Evolutionary conservation across 2,797 vertebrate genomes (phyloP).

Genomic region (Phoxinus dragarum): DNA sequence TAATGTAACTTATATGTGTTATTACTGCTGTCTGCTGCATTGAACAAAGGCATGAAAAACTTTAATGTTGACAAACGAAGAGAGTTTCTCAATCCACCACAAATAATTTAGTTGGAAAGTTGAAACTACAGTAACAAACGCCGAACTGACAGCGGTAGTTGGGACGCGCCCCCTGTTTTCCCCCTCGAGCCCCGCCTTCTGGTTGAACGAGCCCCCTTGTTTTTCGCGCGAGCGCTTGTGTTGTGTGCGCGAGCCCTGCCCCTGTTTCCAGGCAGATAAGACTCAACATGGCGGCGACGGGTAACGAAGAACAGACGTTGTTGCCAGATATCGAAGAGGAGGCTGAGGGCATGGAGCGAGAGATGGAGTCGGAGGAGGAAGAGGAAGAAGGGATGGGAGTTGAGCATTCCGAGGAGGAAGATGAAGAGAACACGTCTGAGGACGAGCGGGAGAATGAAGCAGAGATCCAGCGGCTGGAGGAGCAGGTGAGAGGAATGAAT

Average conservation of each 20-base stretch:
- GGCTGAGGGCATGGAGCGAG: conserved; percentile 72
- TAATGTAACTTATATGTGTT: background rate
- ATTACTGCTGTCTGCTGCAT: background rate
- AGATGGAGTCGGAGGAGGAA: conserved; percentile 81
- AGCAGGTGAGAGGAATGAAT: conserved; percentile 84
- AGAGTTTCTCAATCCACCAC: background rate
- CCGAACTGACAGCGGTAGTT: background rate
- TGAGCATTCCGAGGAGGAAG: conserved; percentile 80
- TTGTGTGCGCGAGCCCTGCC: conserved; percentile 29
- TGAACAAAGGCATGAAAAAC: background rate
- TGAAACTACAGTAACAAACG: background rate
- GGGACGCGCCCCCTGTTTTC: background rate
- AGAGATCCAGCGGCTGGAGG: conserved; percentile 94
- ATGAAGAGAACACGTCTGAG: conserved; percentile 84
- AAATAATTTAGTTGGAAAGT: background rate
- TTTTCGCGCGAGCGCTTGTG: conserved; percentile 16
- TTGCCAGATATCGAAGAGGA: conserved; percentile 80
- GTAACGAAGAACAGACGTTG: conserved; percentile 82
- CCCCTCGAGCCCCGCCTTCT: background rate
- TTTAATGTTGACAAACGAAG: background rate
- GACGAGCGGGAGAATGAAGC: conserved; percentile 96
- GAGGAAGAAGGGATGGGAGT: conserved; percentile 76
- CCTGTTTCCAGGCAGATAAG: conserved; percentile 78
- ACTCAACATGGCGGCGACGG: conserved; percentile 89
- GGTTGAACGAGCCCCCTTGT: conserved; percentile 13